Percentiles rank a stretch among this genome's conserved stretches.
phyloP scores from a whole-genome alignment of 2,797 vertebrate species.

The Hephaestus fuliginosus region DNA sequence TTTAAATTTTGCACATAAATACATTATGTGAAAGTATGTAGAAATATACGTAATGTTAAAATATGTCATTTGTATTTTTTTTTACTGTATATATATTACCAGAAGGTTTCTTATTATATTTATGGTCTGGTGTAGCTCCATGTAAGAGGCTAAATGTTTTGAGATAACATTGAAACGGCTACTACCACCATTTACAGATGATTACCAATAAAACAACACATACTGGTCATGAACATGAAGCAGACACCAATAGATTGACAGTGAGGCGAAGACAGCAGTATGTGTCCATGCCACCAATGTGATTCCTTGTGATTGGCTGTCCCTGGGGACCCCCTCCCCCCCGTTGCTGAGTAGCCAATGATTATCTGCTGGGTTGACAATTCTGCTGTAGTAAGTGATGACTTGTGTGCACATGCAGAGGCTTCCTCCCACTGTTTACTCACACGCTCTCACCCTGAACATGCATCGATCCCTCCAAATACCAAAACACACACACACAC shows the following conservation, averaged over 20 bases:
- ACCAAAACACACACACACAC: slow-evolving; percentile 12
- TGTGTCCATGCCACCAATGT: background rate
- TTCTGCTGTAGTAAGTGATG: slow-evolving; percentile 24
- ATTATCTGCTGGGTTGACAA: slow-evolving; percentile 12
- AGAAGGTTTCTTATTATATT: no score
- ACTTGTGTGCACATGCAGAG: slow-evolving; percentile 1
- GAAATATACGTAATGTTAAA: no score
- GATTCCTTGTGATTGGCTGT: slow-evolving; percentile 4
- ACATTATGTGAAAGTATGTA: no score
- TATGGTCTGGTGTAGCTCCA: no score
- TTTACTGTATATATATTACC: no score
- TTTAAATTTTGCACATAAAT: no score
- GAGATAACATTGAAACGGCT: background rate
- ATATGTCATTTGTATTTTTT: no score
- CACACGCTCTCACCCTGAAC: slow-evolving; percentile 18
- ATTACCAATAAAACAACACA: background rate
- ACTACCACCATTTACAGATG: background rate
- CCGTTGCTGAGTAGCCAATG: slow-evolving; percentile 33
- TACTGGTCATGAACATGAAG: background rate
- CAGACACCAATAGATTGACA: background rate
- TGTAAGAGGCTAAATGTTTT: background rate
- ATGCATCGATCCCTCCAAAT: slow-evolving; percentile 8
- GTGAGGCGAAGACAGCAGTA: background rate
- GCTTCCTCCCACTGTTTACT: slow-evolving; percentile 27
- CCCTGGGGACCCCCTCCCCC: background rate